These are phyloP conservation scores for Catalaphyllia jardinei DNA, from an alignment of 64 coral and sea anemone genomes.

Conservation along the genomic window DNA sequence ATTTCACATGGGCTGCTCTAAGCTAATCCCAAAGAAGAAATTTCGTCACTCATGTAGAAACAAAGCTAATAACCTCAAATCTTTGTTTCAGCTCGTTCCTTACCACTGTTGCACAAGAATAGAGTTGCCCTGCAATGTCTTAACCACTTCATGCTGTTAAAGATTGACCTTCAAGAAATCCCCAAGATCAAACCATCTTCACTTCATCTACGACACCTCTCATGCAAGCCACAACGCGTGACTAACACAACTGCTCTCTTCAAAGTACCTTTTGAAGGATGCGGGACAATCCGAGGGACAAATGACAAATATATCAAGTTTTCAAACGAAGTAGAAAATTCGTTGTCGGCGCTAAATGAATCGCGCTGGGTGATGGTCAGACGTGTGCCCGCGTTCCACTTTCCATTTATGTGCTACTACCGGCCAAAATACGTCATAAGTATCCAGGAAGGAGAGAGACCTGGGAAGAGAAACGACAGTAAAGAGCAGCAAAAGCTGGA, in stretches of 20 bases:
- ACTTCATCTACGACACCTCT: background rate
- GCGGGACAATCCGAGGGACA: background rate
- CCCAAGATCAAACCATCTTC: background rate
- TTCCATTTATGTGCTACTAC: constrained; percentile 9
- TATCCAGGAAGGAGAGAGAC: background rate
- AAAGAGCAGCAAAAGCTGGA: background rate
- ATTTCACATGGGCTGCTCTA: no score
- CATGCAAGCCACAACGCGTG: constrained; percentile 4
- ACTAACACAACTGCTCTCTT: background rate
- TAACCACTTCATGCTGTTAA: background rate
- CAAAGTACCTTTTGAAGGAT: constrained; percentile 12
- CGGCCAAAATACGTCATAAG: background rate
- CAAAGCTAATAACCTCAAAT: no score
- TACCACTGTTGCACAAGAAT: background rate
- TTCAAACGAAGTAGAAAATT: constrained; percentile 20
- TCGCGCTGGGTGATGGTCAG: background rate
- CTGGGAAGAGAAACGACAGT: background rate
- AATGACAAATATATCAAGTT: background rate
- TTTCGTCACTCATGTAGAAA: no score
- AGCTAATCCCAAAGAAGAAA: no score
- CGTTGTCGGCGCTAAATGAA: background rate
- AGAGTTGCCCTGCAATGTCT: background rate
- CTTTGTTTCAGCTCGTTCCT: background rate
- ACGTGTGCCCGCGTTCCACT: background rate
- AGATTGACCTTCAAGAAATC: constrained; percentile 17